Percentiles rank a stretch among this genome's conserved stretches.
These are phyloP conservation scores for Muraenolepis orangiensis DNA, from an alignment of 2,797 vertebrate species.

Conservation along the genomic window DNA sequence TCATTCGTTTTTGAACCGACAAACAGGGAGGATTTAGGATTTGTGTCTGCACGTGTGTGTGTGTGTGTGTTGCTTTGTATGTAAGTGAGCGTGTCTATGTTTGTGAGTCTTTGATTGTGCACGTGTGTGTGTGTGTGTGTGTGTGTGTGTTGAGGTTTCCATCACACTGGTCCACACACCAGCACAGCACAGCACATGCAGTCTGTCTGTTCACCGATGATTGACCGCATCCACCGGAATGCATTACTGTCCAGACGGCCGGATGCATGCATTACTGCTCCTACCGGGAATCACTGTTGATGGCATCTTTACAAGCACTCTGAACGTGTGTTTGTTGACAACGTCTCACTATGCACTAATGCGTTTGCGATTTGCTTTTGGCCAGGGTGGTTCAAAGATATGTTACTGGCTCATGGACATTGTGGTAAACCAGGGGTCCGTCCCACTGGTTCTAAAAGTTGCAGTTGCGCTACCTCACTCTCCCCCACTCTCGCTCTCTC, in stretches of 20 bases:
- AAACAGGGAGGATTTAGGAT: neutral
- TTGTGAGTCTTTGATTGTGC: neutral
- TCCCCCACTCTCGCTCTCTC: neutral
- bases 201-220: no score
- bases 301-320: neutral
- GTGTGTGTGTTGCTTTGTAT: neutral
- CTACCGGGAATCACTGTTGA: neutral
- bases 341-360: no score
- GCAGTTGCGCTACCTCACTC: no score
- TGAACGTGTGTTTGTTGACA: no score
- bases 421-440: neutral
- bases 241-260: no score
- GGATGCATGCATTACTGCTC: no score
- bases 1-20: neutral
- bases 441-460: neutral
- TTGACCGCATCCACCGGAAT: no score
- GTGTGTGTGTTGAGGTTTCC: neutral
- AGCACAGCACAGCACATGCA: no score
- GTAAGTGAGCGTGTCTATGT: neutral
- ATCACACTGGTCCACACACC: neutral
- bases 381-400: slow-evolving; percentile 1
- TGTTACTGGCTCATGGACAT: neutral
- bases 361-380: neutral
- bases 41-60: neutral
- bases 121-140: neutral